A percentile compares a stretch with the other conserved stretches of the same genome.
Conservation (phyloP, 2,113 vertebrate species). For the Barbus barbus region DNA sequence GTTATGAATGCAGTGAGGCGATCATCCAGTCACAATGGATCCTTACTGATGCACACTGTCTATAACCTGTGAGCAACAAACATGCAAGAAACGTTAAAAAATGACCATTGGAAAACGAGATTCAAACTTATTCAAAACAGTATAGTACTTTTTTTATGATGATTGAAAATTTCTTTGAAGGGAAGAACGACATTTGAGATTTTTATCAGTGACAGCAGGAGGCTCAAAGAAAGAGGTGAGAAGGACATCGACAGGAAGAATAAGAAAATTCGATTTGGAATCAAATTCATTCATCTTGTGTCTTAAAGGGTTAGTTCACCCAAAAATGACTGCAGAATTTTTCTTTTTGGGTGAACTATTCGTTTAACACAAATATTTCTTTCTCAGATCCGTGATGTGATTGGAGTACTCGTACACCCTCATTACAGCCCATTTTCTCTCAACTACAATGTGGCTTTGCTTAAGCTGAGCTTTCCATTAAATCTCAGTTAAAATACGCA, state of each 20-base stretch:
- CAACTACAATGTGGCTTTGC: constrained; percentile 56
- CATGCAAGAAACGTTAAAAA: not conserved
- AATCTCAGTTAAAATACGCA: constrained; percentile 50
- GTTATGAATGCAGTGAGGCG: constrained; percentile 64
- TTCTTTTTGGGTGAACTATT: not conserved
- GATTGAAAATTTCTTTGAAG: constrained; percentile 38
- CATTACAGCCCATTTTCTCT: not conserved
- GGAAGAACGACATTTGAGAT: constrained; percentile 35
- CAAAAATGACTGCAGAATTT: not conserved
- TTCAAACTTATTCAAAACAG: not conserved
- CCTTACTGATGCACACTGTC: constrained; percentile 69
- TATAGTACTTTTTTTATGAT: not conserved
- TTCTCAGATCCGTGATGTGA: constrained; percentile 1
- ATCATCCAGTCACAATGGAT: constrained; percentile 65
- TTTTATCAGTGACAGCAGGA: constrained; percentile 48
- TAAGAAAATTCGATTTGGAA: not conserved
- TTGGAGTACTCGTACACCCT: not conserved
- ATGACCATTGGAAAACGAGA: too few relatives aligned
- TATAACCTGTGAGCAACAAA: constrained; percentile 53
- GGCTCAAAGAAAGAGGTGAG: constrained; percentile 61
- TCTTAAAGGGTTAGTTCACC: not conserved
- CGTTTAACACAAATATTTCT: not conserved
- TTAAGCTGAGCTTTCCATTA: constrained; percentile 51
- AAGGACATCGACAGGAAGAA: not conserved
- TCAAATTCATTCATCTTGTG: not conserved